Evolutionary conservation across 2,797 vertebrate species (phyloP).

Genomic region (Menidia menidia): DNA sequence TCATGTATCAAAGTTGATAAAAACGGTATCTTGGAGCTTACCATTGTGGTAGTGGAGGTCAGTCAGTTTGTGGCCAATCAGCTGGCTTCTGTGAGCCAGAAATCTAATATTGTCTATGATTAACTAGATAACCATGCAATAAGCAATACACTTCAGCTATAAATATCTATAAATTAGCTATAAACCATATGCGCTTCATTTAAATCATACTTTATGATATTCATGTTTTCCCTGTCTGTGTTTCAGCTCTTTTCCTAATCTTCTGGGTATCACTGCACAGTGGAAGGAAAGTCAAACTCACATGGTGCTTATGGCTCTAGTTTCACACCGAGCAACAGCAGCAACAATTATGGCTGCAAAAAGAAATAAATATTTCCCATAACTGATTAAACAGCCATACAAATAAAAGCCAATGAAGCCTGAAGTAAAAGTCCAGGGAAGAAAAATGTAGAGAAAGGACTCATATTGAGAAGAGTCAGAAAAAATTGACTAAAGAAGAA

Average conservation of each 20-base stretch:
- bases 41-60: too few relatives aligned
- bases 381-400: slow-evolving; percentile 14
- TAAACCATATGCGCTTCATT: too few relatives aligned
- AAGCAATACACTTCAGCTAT: too few relatives aligned
- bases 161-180: too few relatives aligned
- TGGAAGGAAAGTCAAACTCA: not conserved
- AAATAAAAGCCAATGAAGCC: slow-evolving; percentile 30
- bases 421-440: slow-evolving; percentile 14
- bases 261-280: not conserved
- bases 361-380: slow-evolving; percentile 39
- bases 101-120: too few relatives aligned
- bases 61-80: too few relatives aligned
- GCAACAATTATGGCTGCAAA: slow-evolving; percentile 6
- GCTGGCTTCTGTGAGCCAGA: too few relatives aligned
- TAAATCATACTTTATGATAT: not conserved
- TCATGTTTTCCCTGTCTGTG: not conserved
- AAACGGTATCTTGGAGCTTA: not conserved
- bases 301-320: not conserved
- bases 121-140: too few relatives aligned
- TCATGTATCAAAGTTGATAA: not conserved
- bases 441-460: slow-evolving; percentile 45
- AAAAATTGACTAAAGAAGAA: slow-evolving; percentile 42
- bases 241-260: not conserved
- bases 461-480: slow-evolving; percentile 27
- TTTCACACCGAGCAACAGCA: slow-evolving; percentile 3